Evolutionary conservation across 2,113 vertebrate genomes (phyloP).

Genomic region (Enhydra lutris): DNA sequence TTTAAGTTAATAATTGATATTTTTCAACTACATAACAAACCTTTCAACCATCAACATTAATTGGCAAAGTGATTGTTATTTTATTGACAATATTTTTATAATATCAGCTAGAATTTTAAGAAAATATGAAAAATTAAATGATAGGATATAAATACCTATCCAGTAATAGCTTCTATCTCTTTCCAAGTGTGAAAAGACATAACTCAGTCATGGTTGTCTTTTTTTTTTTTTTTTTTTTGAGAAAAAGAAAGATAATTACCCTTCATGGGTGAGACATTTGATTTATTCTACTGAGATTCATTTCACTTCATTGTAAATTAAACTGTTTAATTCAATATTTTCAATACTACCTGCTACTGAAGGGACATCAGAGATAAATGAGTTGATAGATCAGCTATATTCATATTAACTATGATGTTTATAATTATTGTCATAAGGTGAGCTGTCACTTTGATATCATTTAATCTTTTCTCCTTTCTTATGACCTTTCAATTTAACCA

Average conservation of each 20-base stretch:
- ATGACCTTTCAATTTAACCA: conserved; percentile 64
- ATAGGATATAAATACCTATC: not conserved
- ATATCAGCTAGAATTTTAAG: not conserved
- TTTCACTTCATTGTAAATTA: conserved; percentile 81
- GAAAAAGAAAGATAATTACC: conserved; percentile 78
- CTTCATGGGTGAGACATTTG: conserved; percentile 79
- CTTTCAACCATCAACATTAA: not conserved
- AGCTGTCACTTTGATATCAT: conserved; percentile 60
- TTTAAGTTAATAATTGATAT: conserved; percentile 50
- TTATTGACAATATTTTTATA: conserved; percentile 9
- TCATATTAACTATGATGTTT: conserved; percentile 67
- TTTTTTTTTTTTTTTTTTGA: conserved; percentile 60
- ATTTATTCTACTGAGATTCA: conserved; percentile 80
- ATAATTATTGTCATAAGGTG: conserved; percentile 62
- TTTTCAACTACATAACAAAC: not conserved
- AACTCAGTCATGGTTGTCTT: conserved; percentile 65
- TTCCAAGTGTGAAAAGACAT: conserved; percentile 58
- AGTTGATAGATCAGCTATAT: conserved; percentile 60
- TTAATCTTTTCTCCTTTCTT: conserved; percentile 49
- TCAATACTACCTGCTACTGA: conserved; percentile 64
- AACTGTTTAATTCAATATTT: conserved; percentile 79
- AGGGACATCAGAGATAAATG: conserved; percentile 48
- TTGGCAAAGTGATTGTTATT: conserved; percentile 19
- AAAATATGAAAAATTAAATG: conserved; percentile 57
- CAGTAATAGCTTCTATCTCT: conserved; percentile 60